Evolutionary conservation across 2,113 vertebrate species (phyloP).

Genomic region (Heliornis fulica): DNA sequence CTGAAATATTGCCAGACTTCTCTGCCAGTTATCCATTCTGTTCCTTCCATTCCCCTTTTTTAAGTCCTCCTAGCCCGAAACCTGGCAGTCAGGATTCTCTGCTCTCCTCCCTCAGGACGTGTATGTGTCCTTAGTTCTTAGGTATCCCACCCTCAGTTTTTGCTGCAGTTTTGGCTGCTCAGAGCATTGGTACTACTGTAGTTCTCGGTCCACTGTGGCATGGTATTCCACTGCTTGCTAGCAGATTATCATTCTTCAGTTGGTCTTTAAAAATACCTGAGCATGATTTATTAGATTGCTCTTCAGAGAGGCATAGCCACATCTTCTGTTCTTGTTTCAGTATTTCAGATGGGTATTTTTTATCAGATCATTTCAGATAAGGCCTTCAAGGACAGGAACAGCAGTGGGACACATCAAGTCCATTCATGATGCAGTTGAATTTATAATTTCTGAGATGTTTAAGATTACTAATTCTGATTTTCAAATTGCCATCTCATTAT

Average conservation of each 20-base stretch:
- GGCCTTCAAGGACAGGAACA: not conserved
- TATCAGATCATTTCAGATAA: not conserved
- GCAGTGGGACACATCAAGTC: not conserved
- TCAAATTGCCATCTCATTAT: not conserved
- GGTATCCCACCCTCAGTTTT: not conserved
- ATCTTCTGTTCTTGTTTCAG: not conserved
- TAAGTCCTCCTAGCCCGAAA: not conserved
- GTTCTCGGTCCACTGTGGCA: not conserved
- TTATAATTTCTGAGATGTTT: not conserved
- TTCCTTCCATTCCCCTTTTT: not conserved
- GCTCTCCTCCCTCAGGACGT: accelerated
- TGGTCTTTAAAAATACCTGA: not conserved
- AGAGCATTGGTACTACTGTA: not conserved
- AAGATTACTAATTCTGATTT: not conserved
- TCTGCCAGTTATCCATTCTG: not conserved
- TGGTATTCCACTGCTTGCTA: not conserved
- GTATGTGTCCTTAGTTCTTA: not conserved
- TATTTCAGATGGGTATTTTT: not conserved
- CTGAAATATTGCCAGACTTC: not conserved
- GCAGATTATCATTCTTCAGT: not conserved
- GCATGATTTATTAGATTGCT: not conserved
- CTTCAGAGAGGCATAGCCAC: not conserved
- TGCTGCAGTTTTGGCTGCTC: not conserved
- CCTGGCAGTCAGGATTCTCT: not conserved
- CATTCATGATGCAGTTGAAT: not conserved